Base-by-base conservation (phyloP, 53 echinoderm and acorn worm genomes). In the Luidia sarsii region DNA sequence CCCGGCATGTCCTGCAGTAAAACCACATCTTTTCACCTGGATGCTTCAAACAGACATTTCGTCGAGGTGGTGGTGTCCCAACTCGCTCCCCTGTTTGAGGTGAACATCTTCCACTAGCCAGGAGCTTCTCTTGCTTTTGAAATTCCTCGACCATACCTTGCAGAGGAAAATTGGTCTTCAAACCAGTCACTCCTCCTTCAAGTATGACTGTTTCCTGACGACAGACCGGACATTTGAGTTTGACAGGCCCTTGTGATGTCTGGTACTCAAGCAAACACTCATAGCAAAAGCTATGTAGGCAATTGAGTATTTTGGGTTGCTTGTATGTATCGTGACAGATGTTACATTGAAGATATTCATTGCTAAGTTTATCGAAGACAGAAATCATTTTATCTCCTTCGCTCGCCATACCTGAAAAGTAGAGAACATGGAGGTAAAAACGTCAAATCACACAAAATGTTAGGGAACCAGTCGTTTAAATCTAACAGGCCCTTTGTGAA, bases 281-380 rank as follows among this genome's bases (percentile, higher is more conserved):
- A 18, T 74, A 67, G 50, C 90, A 90, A 65, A 83, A 90, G 41
- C 90, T 90, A 36, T 90, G 90, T 23, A 90, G 79, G 36, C 90
- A 90, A 35, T 82, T 82, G 11, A 90, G 81, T 13, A 87, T 87
- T 43, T 90, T 90, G 2, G 90, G 87, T 20, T 82, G 75, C 2
- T 83, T 50, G 62, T 82, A 87, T 33, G 87, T 75, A 7, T 75
- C 87, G 11, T 83, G 52, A 48, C 90, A 90, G 15, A 90, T 87
- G 5, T 68, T 51, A 51, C 90, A 90, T 16, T 87, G 75, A 27
- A 90, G 64, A 14, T 88, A 83, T 30, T 83, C 83, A 23, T 83
- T 83, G 10, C 77, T 61, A 9, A 77, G 37, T 43, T 33, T 60
- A 61, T 77, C 77, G 46, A 77, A 77, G 11, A 77, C 25, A 3